Conservation (phyloP, 2,888 invertebrate species). For the Lasioglossum oenotherae region DNA sequence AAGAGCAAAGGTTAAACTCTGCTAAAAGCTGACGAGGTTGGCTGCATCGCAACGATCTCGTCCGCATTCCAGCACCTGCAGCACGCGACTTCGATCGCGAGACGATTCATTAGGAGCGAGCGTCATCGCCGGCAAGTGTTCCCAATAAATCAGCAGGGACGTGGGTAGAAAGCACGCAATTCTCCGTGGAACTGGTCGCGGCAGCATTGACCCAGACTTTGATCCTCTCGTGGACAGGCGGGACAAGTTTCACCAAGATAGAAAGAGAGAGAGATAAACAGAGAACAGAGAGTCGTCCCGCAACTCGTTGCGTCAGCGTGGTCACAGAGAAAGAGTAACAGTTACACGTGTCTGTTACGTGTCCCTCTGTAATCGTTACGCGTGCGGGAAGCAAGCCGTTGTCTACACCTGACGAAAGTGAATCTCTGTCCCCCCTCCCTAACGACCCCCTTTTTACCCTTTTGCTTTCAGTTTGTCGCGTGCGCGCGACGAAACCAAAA, state of each 20-base stretch:
- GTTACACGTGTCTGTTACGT: conserved; percentile 57
- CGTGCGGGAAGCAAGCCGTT: conserved; percentile 26
- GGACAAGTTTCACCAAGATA: conserved; percentile 68
- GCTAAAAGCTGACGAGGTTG: background rate
- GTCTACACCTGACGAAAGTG: conserved; percentile 65
- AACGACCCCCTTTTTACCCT: background rate
- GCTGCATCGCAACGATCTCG: background rate
- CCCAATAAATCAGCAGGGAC: conserved; percentile 45
- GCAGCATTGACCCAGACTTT: conserved; percentile 72
- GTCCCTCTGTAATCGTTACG: conserved; percentile 24
- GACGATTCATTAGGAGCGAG: conserved; percentile 22
- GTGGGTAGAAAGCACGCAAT: conserved; percentile 23
- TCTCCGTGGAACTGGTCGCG: conserved; percentile 36
- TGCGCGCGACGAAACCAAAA: conserved; percentile 44
- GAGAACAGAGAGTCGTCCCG: conserved; percentile 56
- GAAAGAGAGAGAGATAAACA: background rate
- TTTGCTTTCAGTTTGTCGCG: conserved; percentile 6
- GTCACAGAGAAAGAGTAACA: conserved; percentile 43
- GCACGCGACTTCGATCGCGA: background rate
- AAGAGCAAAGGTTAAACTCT: background rate
- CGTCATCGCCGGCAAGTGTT: conserved; percentile 21
- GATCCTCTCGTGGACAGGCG: conserved; percentile 52
- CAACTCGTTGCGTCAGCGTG: conserved; percentile 68
- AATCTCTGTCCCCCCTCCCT: conserved; percentile 41
- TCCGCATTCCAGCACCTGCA: conserved; percentile 16